Base-by-base conservation (phyloP, 92 coral and sea anemone genomes). In the Parazoanthus swiftii region DNA sequence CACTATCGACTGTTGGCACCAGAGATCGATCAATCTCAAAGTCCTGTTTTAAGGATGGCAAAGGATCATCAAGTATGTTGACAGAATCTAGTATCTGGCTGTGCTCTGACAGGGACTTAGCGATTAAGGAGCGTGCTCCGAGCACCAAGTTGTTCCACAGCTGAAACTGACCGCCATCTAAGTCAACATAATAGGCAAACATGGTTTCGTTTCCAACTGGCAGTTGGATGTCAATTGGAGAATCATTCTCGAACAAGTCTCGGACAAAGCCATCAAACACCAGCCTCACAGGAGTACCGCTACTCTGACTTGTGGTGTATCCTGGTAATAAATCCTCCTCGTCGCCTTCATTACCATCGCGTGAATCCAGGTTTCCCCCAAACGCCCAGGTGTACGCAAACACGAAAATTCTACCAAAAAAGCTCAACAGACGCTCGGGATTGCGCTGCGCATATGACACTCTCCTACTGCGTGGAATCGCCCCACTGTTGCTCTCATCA, bases 311-410 rank as follows among this genome's bases (percentile, higher is more conserved):
- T 43, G 67, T 44, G 9, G 67, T 44, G 15, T 58, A 76, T 7
- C 83, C 56, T 38, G 77, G 88, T 23, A 67, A 33, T 26, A 82
- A 80, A 44, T 77, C 91, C 39, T 66, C 88, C 16, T 95, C 97
- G 1, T 94, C 97, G 26, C 90, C 93, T 1, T 90, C 90, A 11
- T 76, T 90, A 23, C 84, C 90, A 46, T 82, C 77, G 44, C 85
- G 85, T 35, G 93, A 92, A 35, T 80, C 93, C 16, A 95, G 86
- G 66, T 89, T 89, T 3, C 99, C 98, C 7, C 98, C 99, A 67
- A 93, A 93, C 2, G 99, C 93, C 99, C 99, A 97, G 5, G 99
- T 97, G 92, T 59, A 97, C 2, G 99, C 97, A 82, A 97, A 97
- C 70, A 97, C 94, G 79, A 84, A 97, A 7, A 97, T 86, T 80